Conservation (phyloP, 2,113 vertebrate species). For the Otocyon megalotis region DNA sequence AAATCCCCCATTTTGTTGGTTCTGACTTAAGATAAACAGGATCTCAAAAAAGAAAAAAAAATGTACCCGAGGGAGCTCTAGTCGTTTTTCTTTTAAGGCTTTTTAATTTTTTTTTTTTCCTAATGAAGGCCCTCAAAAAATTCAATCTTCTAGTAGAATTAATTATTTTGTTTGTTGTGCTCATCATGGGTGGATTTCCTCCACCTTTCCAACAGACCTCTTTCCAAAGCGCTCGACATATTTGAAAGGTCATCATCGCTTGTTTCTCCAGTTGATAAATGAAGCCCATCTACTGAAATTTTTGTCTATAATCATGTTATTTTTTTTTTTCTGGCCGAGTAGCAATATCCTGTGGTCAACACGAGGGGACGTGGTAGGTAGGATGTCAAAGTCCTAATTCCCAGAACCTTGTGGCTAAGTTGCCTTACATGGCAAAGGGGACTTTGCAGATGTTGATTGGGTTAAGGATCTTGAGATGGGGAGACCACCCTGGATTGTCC, state of each 20-base stretch:
- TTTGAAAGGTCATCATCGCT: background rate
- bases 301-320: no score
- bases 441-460: background rate
- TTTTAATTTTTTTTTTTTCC: accelerated
- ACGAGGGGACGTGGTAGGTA: accelerated
- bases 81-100: background rate
- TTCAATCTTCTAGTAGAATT: background rate
- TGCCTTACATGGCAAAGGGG: background rate
- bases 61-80: background rate
- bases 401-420: background rate
- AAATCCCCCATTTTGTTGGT: background rate
- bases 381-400: accelerated
- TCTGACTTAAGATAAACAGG: background rate
- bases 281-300: background rate
- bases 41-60: background rate
- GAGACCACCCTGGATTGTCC: accelerated
- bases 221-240: background rate
- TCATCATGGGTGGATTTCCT: background rate
- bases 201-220: background rate
- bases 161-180: background rate
- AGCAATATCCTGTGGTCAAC: no score
- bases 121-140: background rate
- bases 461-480: background rate
- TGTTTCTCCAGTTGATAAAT: background rate
- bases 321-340: background rate